Percentiles rank a stretch among this genome's conserved stretches.
These are phyloP conservation scores for Dallia pectoralis DNA, from an alignment of 2,797 vertebrate genomes.

Conservation along the genomic window DNA sequence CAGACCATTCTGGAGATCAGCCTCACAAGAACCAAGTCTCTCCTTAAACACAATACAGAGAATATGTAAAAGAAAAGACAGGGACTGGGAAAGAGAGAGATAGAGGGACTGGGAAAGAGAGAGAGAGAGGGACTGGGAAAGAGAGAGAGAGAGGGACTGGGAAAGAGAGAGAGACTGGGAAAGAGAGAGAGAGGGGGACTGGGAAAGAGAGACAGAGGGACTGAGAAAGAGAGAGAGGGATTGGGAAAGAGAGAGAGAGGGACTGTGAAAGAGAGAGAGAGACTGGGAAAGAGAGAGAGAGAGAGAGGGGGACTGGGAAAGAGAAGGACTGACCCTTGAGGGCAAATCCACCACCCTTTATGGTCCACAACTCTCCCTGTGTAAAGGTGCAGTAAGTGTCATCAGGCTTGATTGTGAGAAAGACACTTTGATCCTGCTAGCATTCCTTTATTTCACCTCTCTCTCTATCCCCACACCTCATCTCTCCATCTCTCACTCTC, in stretches of 20 bases:
- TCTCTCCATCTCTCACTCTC: too few species aligned
- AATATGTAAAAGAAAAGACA: background rate
- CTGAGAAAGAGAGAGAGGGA: background rate
- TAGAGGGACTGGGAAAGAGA: too few species aligned
- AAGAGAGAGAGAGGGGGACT: background rate
- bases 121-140: too few species aligned
- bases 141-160: background rate
- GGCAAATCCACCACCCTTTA: too few species aligned
- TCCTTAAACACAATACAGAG: background rate
- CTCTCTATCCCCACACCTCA: too few species aligned
- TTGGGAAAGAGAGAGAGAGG: background rate
- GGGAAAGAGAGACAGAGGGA: background rate
- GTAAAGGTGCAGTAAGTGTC: too few species aligned
- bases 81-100: too few species aligned
- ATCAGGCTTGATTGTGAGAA: too few species aligned
- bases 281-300: slow-evolving; percentile 12
- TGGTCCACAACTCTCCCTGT: too few species aligned
- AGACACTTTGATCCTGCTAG: too few species aligned
- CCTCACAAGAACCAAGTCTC: background rate
- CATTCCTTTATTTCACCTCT: too few species aligned
- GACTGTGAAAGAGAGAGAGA: background rate
- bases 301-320: background rate
- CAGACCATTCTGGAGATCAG: background rate
- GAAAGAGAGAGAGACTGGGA: background rate
- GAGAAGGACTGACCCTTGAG: too few species aligned